phyloP scores from a whole-genome alignment of 2,888 invertebrate species.

The Lysandra coridon region DNA sequence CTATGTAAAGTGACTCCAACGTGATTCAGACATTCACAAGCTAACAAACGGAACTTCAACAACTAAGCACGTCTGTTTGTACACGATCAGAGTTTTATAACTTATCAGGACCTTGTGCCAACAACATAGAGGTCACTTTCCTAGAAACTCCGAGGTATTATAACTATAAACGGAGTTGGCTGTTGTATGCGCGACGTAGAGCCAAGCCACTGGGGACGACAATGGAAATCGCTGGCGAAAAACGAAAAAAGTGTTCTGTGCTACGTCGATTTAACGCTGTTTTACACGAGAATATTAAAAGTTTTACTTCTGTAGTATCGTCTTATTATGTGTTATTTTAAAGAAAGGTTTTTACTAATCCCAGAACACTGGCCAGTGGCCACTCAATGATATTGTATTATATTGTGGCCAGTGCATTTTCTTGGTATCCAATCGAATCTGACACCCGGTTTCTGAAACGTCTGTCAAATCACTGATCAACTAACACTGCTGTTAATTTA shows the following conservation, averaged over 20 bases:
- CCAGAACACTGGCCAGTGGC: no score
- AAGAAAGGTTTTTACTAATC: no score
- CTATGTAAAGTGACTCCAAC: not conserved
- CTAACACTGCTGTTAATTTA: no score
- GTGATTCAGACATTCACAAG: conserved; percentile 2
- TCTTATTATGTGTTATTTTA: no score
- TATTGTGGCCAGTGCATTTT: no score
- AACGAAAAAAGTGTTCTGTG: not conserved
- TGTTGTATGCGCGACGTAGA: not conserved
- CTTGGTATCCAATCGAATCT: no score
- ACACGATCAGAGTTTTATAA: not conserved
- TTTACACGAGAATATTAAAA: not conserved
- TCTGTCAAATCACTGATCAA: no score
- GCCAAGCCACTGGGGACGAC: not conserved
- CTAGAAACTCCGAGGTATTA: not conserved
- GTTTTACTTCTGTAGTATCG: not conserved
- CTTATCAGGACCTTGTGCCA: not conserved
- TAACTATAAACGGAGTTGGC: not conserved
- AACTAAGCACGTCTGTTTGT: not conserved
- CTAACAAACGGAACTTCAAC: not conserved
- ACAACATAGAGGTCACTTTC: not conserved
- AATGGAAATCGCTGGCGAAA: not conserved
- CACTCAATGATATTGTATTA: no score
- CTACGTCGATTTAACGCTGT: not conserved
- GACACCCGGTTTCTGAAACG: no score